A percentile compares a stretch with the other conserved stretches of the same genome.
phyloP scores from a whole-genome alignment of 2,888 invertebrate genomes.

The Anarsia innoxiella region DNA sequence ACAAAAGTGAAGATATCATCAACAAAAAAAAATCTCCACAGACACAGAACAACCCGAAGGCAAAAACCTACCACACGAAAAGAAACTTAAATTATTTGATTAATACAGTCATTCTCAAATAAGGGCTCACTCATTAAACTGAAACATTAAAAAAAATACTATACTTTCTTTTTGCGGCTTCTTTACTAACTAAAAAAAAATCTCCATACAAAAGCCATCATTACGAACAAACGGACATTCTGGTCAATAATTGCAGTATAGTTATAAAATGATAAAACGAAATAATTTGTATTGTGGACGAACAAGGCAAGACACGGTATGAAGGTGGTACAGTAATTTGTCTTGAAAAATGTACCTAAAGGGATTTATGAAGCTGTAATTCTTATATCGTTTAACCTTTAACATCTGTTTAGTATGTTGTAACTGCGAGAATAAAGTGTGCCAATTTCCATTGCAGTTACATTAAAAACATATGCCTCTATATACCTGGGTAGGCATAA shows the following conservation, averaged over 20 bases:
- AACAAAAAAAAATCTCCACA: too few relatives aligned
- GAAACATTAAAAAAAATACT: conserved; percentile 6
- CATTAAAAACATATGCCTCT: too few relatives aligned
- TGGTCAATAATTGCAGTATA: conserved; percentile 31
- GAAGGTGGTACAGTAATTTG: background rate
- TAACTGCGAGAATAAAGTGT: too few relatives aligned
- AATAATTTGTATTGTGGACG: conserved; percentile 35
- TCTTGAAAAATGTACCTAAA: too few relatives aligned
- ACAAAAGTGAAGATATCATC: too few relatives aligned
- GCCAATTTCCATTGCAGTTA: too few relatives aligned
- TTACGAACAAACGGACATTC: conserved; percentile 7
- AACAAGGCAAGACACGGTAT: conserved; percentile 7
- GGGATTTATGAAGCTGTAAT: too few relatives aligned
- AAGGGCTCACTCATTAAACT: conserved; percentile 7
- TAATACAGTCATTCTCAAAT: conserved; percentile 7
- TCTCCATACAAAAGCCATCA: background rate
- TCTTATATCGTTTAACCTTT: too few relatives aligned
- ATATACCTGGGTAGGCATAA: too few relatives aligned
- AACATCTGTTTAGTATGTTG: too few relatives aligned
- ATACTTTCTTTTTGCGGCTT: conserved; percentile 2
- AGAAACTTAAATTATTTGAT: background rate
- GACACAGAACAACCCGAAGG: too few relatives aligned
- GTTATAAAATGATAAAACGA: conserved; percentile 33
- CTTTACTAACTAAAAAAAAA: conserved; percentile 1
- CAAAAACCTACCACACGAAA: too few relatives aligned